Base-by-base conservation (phyloP, 2,888 invertebrate genomes). In the Cynaeus angustus region DNA sequence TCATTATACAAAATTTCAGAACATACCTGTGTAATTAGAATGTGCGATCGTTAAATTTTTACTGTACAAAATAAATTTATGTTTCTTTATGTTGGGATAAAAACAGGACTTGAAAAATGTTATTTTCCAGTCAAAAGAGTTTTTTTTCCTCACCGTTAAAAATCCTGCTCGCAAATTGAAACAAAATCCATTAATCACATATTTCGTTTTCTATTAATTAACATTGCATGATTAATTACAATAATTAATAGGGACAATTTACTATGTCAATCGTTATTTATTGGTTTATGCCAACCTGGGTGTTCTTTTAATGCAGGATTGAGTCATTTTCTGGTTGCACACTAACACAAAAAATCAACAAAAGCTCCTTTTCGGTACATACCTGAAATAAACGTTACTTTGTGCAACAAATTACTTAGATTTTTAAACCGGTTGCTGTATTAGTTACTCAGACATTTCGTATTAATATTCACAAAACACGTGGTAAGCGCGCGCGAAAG, bases 401-500 rank as follows among this genome's bases (percentile, higher is more conserved):
- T 21, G 21, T 21, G 21, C 21, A 21, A 21, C 21, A 21, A 21
- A 21, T 21, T 21, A 21, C 21, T 21, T 21, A 3, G 4, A 4
- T 21, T 21, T 21, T 21, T 21, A 21, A 21, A 4, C 21, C 21
- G 4, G 21, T 21, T 21, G 8, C 26, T 16, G 16, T 10, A 5
- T 6, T 13, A 48, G n/a, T 48, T 50, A 50, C 21, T 52, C 12
- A n/a, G 21, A 30, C 33, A 21, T 61, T 26, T 33, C 33, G 28
- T 38, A 59, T 50, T 41, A 67, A 67, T 67, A 67, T 59, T 68
- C 53, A 48, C 56, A 45, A 30, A 72, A 74, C 77, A 77, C 77
- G 77, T 77, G 76, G 71, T 69, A 45, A 66, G 62, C 75, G 74
- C 75, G 74, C 72, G 72, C 68, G 66, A 62, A 67, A 67, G 59